These are phyloP conservation scores for Hermatobates lingyangjiaoensis DNA, from an alignment of 1,140 invertebrate species.

Conservation along the genomic window DNA sequence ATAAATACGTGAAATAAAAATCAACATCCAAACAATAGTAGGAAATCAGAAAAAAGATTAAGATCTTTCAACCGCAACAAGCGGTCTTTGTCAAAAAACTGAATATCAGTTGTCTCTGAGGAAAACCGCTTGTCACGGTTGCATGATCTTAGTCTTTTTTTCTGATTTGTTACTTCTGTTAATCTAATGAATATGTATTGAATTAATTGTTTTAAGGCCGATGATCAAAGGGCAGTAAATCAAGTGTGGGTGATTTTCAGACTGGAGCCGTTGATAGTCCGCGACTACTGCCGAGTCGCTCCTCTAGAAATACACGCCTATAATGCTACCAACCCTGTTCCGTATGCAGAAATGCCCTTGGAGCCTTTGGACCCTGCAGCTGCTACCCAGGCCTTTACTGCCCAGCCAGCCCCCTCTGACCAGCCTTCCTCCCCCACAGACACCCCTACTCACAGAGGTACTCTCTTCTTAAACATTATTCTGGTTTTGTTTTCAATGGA, in stretches of 20 bases:
- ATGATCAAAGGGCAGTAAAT: no score
- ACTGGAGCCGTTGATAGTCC: slow-evolving; percentile 50
- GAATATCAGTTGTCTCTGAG: not conserved
- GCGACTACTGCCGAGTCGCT: slow-evolving; percentile 42
- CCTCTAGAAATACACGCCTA: slow-evolving; percentile 44
- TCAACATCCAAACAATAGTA: no score
- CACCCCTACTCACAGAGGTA: slow-evolving; percentile 10
- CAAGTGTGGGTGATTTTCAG: no score
- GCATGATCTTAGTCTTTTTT: no score
- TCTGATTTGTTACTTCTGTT: no score
- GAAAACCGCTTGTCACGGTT: not conserved
- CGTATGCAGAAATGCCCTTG: slow-evolving; percentile 26
- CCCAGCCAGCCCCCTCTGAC: not conserved
- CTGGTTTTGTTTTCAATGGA: not conserved
- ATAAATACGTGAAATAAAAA: no score
- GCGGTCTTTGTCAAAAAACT: not conserved
- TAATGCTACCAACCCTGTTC: slow-evolving; percentile 28
- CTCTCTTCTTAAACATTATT: not conserved
- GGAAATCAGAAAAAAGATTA: no score
- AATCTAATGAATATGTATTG: no score
- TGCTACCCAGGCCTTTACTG: not conserved
- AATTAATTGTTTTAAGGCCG: no score
- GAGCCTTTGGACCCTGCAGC: slow-evolving; percentile 18
- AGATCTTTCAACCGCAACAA: no score
- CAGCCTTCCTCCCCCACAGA: slow-evolving; percentile 13